A percentile compares a stretch with the other conserved stretches of the same genome.
Conservation (phyloP, 2,113 vertebrate species). For the Emydura subglobosa region DNA sequence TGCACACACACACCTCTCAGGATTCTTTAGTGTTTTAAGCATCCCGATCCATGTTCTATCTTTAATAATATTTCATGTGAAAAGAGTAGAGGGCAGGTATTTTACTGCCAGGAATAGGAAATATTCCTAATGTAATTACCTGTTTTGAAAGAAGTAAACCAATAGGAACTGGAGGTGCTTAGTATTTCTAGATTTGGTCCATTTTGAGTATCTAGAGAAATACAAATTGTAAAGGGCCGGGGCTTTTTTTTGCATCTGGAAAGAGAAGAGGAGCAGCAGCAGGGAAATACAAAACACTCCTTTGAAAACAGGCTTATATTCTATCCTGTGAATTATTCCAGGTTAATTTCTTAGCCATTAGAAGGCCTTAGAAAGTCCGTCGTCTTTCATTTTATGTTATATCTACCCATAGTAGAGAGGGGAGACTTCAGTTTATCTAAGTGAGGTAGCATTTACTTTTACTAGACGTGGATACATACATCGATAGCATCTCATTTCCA, state of each 20-base stretch:
- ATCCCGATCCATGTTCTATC: constrained; percentile 23
- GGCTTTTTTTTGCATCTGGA: neutral
- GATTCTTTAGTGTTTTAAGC: constrained; percentile 52
- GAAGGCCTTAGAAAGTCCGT: constrained; percentile 29
- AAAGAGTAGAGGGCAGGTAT: neutral
- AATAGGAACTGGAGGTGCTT: neutral
- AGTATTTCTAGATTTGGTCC: neutral
- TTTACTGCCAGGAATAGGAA: constrained; percentile 36
- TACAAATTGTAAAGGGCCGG: neutral
- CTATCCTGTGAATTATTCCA: constrained; percentile 6
- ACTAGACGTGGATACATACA: constrained; percentile 69
- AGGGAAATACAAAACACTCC: constrained; percentile 36
- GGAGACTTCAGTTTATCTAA: constrained; percentile 38
- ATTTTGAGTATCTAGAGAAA: constrained; percentile 24
- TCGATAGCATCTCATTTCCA: constrained; percentile 82
- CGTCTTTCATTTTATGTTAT: constrained; percentile 30
- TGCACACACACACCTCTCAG: constrained; percentile 9
- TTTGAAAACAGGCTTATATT: constrained; percentile 51
- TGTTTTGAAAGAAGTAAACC: constrained; percentile 60
- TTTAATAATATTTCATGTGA: constrained; percentile 38
- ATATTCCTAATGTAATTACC: constrained; percentile 30
- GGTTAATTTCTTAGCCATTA: constrained; percentile 44
- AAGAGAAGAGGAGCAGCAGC: neutral
- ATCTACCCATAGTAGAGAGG: constrained; percentile 6
- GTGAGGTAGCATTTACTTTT: constrained; percentile 66